Conservation (phyloP, 2,113 vertebrate species). For the Hydrochoerus hydrochaeris region DNA sequence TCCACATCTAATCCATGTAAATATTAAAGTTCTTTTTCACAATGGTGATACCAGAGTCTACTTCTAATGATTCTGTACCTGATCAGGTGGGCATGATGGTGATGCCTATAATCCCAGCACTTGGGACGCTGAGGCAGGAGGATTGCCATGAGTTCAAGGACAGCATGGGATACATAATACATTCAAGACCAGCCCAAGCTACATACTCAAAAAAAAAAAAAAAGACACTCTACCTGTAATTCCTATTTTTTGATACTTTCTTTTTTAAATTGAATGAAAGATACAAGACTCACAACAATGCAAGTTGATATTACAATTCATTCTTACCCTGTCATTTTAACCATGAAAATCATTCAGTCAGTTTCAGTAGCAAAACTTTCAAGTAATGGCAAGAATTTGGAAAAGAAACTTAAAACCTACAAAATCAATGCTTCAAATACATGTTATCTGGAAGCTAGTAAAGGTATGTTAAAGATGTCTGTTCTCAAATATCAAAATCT, state of each 20-base stretch:
- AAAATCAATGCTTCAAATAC: conserved; percentile 57
- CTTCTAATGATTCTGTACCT: conserved; percentile 1
- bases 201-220: not conserved
- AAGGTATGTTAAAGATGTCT: conserved; percentile 50
- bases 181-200: not conserved
- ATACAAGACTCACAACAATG: not conserved
- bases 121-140: not conserved
- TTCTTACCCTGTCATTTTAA: not conserved
- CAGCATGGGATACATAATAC: not conserved
- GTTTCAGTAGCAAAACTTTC: not conserved
- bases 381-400: not conserved
- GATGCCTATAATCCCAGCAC: not conserved
- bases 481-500: conserved; percentile 58
- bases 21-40: conserved; percentile 9
- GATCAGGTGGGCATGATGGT: not conserved
- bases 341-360: not conserved
- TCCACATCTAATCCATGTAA: not conserved
- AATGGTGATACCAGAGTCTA: not conserved
- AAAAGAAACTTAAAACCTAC: conserved; percentile 56
- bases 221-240: not conserved
- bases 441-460: conserved; percentile 36
- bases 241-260: not conserved
- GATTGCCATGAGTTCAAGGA: not conserved
- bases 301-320: conserved; percentile 25
- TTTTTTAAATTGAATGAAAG: conserved; percentile 40